These are phyloP conservation scores for Bombyx mori DNA, from an alignment of 1,140 invertebrate genomes.

Conservation along the genomic window ASM3026992v2 NC_085119.1:13716001-13716500, in stretches of 20 bases:
- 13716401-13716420: slow-evolving; percentile 23
- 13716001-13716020: too few relatives aligned
- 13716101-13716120: too few relatives aligned
- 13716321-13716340: slow-evolving; percentile 47
- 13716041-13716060: too few relatives aligned
- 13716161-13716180: too few relatives aligned
- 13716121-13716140: too few relatives aligned
- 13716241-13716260: slow-evolving; percentile 55
- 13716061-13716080: too few relatives aligned
- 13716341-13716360: slow-evolving; percentile 6
- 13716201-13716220: slow-evolving; percentile 37
- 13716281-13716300: slow-evolving; percentile 67
- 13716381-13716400: slow-evolving; percentile 9
- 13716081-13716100: too few relatives aligned
- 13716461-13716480: too few relatives aligned
- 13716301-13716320: slow-evolving; percentile 44
- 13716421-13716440: slow-evolving; percentile 24
- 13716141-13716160: too few relatives aligned
- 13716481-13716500: too few relatives aligned
- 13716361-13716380: slow-evolving; percentile 15
- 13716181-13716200: too few relatives aligned
- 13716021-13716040: too few relatives aligned
- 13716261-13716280: slow-evolving; percentile 54
- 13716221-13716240: slow-evolving; percentile 54
- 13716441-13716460: slow-evolving; percentile 2